These are phyloP conservation scores for Lepus europaeus DNA, from an alignment of 2,113 vertebrate genomes.

Conservation along the genomic window DNA sequence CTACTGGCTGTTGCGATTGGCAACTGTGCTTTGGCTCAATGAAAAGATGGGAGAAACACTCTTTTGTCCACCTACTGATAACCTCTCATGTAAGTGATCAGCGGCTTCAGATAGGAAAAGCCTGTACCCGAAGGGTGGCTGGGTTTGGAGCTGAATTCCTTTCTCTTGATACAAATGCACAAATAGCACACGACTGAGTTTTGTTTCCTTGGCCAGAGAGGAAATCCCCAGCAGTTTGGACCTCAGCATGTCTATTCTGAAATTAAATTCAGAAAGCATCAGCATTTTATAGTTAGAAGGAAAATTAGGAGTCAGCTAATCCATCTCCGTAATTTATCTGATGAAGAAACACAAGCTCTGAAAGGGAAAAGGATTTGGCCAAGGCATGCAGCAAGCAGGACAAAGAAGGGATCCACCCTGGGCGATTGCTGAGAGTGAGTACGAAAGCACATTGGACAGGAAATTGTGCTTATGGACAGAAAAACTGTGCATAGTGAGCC, in stretches of 20 bases:
- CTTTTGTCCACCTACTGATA: conserved; percentile 36
- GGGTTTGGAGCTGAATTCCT: background rate
- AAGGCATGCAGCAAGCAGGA: background rate
- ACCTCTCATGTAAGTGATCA: background rate
- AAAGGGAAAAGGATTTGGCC: background rate
- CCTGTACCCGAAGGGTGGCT: background rate
- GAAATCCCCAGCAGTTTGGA: conserved; percentile 56
- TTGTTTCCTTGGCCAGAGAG: conserved; percentile 3
- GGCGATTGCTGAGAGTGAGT: background rate
- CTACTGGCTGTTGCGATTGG: conserved; percentile 64
- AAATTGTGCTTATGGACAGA: background rate
- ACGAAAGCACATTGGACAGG: background rate
- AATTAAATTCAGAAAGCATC: conserved; percentile 66
- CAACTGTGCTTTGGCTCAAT: conserved; percentile 53
- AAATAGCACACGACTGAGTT: background rate
- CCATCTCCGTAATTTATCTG: conserved; percentile 59
- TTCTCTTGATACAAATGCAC: background rate
- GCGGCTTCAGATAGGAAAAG: conserved; percentile 3
- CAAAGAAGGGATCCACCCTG: background rate
- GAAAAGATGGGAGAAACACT: conserved; percentile 46
- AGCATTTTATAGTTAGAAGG: conserved; percentile 48
- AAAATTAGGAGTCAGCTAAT: conserved; percentile 62
- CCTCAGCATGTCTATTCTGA: background rate
- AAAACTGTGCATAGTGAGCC: background rate
- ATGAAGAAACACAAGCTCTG: conserved; percentile 32